phyloP scores from a whole-genome alignment of 2,888 invertebrate species.

The Tupiocoris notatus region DNA sequence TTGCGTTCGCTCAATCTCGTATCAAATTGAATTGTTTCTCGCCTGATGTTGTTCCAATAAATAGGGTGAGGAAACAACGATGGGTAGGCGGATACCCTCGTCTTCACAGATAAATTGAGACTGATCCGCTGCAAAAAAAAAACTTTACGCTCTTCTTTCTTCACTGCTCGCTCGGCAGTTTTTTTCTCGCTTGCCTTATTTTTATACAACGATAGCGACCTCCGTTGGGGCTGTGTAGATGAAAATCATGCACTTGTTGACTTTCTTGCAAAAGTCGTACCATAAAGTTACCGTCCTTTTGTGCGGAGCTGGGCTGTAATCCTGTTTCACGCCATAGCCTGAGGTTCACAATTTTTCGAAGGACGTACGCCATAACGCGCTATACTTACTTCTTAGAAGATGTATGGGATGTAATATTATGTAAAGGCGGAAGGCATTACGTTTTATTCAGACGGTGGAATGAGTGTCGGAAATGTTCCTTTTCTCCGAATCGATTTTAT shows the following conservation, averaged over 20 bases:
- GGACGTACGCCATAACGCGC: too few species aligned
- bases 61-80: slow-evolving; percentile 1
- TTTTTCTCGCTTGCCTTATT: background rate
- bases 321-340: background rate
- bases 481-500: too few species aligned
- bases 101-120: slow-evolving; percentile 23
- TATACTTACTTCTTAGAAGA: too few species aligned
- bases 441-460: too few species aligned
- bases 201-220: background rate
- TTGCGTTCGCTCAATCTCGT: slow-evolving; percentile 19
- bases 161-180: background rate
- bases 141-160: background rate
- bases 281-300: background rate
- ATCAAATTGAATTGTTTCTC: slow-evolving; percentile 31
- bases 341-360: too few species aligned
- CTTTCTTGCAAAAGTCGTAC: background rate
- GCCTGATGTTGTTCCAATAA: slow-evolving; percentile 29
- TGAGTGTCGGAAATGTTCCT: too few species aligned
- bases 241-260: background rate
- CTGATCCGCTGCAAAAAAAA: slow-evolving; percentile 13
- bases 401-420: too few species aligned
- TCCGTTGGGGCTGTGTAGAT: background rate
- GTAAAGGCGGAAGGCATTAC: too few species aligned
- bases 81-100: background rate
- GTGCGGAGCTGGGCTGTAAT: background rate